phyloP scores from a whole-genome alignment of 2,888 invertebrate species.

The Acrobeloides nanus region DNA sequence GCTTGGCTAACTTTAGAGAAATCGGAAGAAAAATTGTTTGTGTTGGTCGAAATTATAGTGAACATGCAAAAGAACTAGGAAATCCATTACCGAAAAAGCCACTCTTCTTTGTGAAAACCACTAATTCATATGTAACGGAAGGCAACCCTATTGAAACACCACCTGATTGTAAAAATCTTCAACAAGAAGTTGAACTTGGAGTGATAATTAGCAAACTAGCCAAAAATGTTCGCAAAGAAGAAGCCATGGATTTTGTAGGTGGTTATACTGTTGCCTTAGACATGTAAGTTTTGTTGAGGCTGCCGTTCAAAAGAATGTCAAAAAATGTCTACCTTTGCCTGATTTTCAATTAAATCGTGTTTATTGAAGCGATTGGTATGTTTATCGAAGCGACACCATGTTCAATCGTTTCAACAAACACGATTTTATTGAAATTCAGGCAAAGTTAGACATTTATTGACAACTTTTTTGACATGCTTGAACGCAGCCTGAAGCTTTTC shows the following conservation, averaged over 20 bases:
- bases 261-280: conserved; percentile 62
- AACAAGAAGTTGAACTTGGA: conserved; percentile 68
- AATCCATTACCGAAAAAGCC: conserved; percentile 64
- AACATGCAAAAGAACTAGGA: conserved; percentile 64
- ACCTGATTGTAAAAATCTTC: conserved; percentile 62
- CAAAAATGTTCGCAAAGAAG: conserved; percentile 15
- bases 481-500: no score
- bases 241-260: conserved; percentile 36
- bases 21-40: conserved; percentile 43
- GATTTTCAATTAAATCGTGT: no score
- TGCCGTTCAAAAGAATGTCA: neutral
- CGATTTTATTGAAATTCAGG: no score
- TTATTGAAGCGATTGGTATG: no score
- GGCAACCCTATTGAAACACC: conserved; percentile 62
- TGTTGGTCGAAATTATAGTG: conserved; percentile 53
- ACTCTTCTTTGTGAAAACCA: conserved; percentile 65
- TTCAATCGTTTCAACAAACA: no score
- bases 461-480: no score
- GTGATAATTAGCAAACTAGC: conserved; percentile 66
- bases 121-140: conserved; percentile 36
- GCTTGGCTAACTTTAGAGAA: conserved; percentile 23
- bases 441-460: no score
- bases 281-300: conserved; percentile 62
- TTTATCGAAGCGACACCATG: no score
- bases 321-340: neutral